phyloP scores from a whole-genome alignment of 2,888 invertebrate genomes.

The Pteria penguin region DNA sequence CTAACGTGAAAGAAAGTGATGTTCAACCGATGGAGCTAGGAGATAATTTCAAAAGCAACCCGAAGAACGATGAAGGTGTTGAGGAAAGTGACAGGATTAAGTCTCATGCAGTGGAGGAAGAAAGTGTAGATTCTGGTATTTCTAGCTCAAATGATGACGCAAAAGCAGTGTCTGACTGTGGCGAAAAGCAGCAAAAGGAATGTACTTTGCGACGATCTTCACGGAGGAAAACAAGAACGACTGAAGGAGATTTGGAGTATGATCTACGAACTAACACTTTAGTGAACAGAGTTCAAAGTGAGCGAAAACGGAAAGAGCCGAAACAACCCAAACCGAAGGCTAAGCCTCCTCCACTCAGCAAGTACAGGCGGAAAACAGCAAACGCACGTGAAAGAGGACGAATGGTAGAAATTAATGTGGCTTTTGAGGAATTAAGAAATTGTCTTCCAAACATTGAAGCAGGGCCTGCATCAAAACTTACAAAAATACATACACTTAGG shows the following conservation, averaged over 20 bases:
- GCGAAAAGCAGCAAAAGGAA: neutral
- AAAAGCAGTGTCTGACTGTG: neutral
- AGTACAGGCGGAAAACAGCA: constrained; percentile 93
- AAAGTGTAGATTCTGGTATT: neutral
- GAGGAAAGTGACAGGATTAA: too few species aligned
- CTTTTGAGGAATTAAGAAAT: constrained; percentile 89
- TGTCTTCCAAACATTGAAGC: constrained; percentile 85
- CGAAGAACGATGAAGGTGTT: too few species aligned
- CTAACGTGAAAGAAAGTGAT: neutral
- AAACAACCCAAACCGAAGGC: constrained; percentile 80
- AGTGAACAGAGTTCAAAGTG: constrained; percentile 82
- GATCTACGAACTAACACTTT: constrained; percentile 86
- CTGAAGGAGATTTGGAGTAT: constrained; percentile 81
- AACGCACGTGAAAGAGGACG: constrained; percentile 92
- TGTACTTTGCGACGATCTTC: constrained; percentile 12
- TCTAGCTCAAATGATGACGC: neutral
- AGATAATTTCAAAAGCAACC: neutral
- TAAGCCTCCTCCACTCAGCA: constrained; percentile 87
- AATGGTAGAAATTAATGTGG: constrained; percentile 94
- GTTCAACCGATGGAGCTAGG: neutral
- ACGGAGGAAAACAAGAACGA: constrained; percentile 10
- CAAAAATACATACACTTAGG: constrained; percentile 92
- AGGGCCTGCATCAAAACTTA: constrained; percentile 81
- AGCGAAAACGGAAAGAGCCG: constrained; percentile 76
- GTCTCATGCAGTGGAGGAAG: neutral